Base-by-base conservation (phyloP, 2,797 vertebrate species). In the Xenops minutus region DNA sequence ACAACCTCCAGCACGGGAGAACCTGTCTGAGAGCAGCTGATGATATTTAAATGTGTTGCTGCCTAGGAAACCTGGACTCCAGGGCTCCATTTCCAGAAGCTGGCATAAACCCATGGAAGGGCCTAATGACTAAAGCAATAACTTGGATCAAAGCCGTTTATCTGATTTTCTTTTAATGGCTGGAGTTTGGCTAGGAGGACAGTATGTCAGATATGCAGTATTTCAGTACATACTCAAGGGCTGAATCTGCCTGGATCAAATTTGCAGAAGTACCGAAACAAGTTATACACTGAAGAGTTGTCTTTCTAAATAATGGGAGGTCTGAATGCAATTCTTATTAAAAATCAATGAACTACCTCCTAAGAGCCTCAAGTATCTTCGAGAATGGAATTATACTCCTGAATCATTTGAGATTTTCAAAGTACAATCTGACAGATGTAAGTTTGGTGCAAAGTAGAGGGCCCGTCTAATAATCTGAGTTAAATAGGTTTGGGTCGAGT, bases 161-260 rank as follows among this genome's bases (percentile, higher is more conserved):
- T 93, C 89, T 95, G 94, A 95, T 91, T 91, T 81, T 63, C 68
- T 30, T 67, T 44, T 89, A 71, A 71, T 80, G 62, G 34, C 68
- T 77, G 46, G 36, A 67, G 24, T 54, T 62, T 68, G 85, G 39
- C 56, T 52, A 24, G 69, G 39, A 82, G 84, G 64, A 80, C 91
- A 82, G 34, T 19, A 52, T 87, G 81, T 67, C 77, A 90, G 58
- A 81, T 78, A 63, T 58, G 71, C 61, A 56, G 49, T 16, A 74
- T 75, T 91, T 79, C 71, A 92, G 79, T 74, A 74, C 14, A 34
- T 83, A 68, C 77, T 71, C 80, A 56, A 69, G 67, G 46, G n/a
- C 1, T 80, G 37, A 66, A 80, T 80, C 64, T 69, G 34, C 84
- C 59, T 58, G 48, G 59, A 48, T 71, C 27, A 62, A 67, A 61